Percentiles rank a stretch among this genome's conserved stretches.
Evolutionary conservation across 2,113 vertebrate genomes (phyloP).

Genomic region (Oxyruncus cristatus): DNA sequence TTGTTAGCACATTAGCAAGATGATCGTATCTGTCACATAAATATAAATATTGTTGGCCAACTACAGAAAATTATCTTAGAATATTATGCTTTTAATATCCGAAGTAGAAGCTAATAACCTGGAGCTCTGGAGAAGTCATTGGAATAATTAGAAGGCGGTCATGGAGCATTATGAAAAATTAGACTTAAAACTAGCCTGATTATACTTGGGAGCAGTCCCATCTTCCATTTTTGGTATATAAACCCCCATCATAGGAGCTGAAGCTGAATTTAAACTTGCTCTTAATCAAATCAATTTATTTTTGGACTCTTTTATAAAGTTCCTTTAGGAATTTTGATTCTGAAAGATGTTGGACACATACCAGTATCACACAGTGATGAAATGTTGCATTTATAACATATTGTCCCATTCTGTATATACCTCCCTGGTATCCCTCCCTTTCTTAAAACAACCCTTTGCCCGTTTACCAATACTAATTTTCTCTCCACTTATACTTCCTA

Average conservation of each 20-base stretch:
- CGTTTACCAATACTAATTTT: neutral
- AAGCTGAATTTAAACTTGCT: neutral
- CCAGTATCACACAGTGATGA: neutral
- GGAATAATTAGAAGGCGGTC: neutral
- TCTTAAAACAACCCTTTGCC: neutral
- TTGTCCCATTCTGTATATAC: neutral
- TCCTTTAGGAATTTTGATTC: neutral
- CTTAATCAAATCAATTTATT: neutral
- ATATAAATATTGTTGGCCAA: neutral
- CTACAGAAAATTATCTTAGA: neutral
- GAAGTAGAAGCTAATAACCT: neutral
- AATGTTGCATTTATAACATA: neutral
- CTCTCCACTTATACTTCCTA: neutral
- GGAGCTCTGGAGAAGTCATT: neutral
- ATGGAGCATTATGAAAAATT: neutral
- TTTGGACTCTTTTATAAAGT: neutral
- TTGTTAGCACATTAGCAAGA: slow-evolving; percentile 80
- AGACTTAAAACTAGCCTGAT: neutral
- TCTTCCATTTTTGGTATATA: neutral
- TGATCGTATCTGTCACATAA: slow-evolving; percentile 86
- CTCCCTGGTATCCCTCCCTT: neutral
- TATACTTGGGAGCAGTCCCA: neutral
- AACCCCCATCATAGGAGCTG: neutral
- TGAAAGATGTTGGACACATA: neutral
- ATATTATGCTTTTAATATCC: neutral